Base-by-base conservation (phyloP, 2,888 invertebrate species). In the Phoronis australis region DNA sequence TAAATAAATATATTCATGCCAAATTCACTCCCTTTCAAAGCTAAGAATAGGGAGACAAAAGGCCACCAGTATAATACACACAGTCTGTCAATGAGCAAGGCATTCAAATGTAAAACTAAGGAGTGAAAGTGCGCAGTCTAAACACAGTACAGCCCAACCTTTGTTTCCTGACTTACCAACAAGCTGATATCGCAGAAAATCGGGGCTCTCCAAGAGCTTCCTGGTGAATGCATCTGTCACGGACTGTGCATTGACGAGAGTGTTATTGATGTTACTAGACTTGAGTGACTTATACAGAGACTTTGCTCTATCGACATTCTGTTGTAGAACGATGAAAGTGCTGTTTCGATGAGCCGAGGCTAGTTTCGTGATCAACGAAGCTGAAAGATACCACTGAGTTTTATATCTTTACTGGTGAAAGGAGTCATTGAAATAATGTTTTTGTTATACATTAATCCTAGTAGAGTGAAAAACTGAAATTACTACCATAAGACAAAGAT, bases 121-220 rank as follows among this genome's bases (percentile, higher is more conserved):
- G n/a, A n/a, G n/a, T n/a, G n/a, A n/a, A n/a, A n/a, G n/a, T n/a
- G n/a, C n/a, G n/a, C n/a, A n/a, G n/a, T n/a, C n/a, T n/a, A 42
- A 43, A n/a, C 20, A 37, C 22, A 12, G 37, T 20, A 18, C 1
- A 15, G 9, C 18, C 27, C n/a, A 26, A 15, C 18, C n/a, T 27
- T 45, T 2, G n/a, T n/a, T 20, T 37, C 24, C 20, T 1, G 5
- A 49, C 52, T 47, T 45, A 52, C 57, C 51, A 15, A 57, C 22
- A 42, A 37, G 55, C 31, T 53, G 55, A 23, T 55, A 54, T 26
- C 48, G 37, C 4, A 54, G 45, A 41, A 54, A 54, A 26, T 54
- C 54, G 20, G 54, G 54, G 42, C 54, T 54, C 24, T 45, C 23
- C 6, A 50, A 27, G 21, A 54, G 31, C 42, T 51, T 54, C 9